Conservation (phyloP, 1,140 invertebrate genomes). For the Phthorimaea operculella region DNA sequence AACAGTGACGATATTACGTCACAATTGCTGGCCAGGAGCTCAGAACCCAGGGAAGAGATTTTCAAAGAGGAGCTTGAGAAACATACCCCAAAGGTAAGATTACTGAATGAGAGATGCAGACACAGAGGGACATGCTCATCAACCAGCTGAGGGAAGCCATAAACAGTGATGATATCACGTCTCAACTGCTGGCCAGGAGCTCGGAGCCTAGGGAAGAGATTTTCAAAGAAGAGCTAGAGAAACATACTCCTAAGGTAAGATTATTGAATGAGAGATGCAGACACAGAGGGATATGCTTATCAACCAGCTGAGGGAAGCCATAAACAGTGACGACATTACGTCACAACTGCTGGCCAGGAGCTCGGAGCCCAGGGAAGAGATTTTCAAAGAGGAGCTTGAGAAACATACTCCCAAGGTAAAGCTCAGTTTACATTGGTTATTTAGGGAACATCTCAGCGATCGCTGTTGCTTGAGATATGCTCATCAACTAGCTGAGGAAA, state of each 20-base stretch:
- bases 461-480: too few species aligned
- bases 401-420: slow-evolving; percentile 83
- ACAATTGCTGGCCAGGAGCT: slow-evolving; percentile 79
- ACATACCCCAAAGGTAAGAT: slow-evolving; percentile 76
- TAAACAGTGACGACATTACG: slow-evolving; percentile 93
- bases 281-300: too few species aligned
- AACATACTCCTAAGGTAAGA: too few species aligned
- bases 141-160: too few species aligned
- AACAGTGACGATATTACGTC: slow-evolving; percentile 92
- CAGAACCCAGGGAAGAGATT: slow-evolving; percentile 77
- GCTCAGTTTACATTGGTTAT: too few species aligned
- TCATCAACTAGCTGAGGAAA: slow-evolving; percentile 83
- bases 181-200: too few species aligned
- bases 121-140: not conserved
- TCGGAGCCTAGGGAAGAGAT: too few species aligned
- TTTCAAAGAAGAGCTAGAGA: too few species aligned
- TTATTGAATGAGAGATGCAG: too few species aligned
- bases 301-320: slow-evolving; percentile 80
- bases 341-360: slow-evolving; percentile 81
- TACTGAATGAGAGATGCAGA: not conserved
- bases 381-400: slow-evolving; percentile 87
- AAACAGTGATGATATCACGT: too few species aligned
- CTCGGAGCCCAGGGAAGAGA: slow-evolving; percentile 73
- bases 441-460: too few species aligned
- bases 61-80: slow-evolving; percentile 90